Percentiles rank a stretch among this genome's conserved stretches.
Evolutionary conservation across 2,888 invertebrate species (phyloP).

Genomic region (Macrophya annulata): DNA sequence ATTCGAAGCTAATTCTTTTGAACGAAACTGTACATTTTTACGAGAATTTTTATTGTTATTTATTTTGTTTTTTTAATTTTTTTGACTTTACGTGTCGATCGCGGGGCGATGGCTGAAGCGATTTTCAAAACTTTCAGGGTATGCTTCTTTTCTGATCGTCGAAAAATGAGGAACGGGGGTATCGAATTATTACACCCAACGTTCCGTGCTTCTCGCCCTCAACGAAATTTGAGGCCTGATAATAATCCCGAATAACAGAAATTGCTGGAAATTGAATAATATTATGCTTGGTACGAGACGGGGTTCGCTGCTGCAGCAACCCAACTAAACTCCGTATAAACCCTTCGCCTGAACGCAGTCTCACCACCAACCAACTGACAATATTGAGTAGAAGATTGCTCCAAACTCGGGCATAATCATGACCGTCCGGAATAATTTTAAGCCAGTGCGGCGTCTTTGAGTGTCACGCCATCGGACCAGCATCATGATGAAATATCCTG

Average conservation of each 20-base stretch:
- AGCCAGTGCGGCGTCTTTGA: constrained; percentile 76
- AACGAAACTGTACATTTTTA: not conserved
- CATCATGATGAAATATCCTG: constrained; percentile 49
- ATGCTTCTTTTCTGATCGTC: not conserved
- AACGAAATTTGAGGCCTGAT: constrained; percentile 40
- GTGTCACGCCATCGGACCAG: constrained; percentile 71
- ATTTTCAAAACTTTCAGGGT: not conserved
- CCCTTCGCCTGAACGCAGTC: constrained; percentile 37
- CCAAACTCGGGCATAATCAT: constrained; percentile 73
- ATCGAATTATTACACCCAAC: constrained; percentile 7
- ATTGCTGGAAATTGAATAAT: constrained; percentile 55
- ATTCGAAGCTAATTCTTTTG: not conserved
- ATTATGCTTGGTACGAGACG: constrained; percentile 46
- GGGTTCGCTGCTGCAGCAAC: constrained; percentile 20
- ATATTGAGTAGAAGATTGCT: constrained; percentile 76
- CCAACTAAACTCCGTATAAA: constrained; percentile 41
- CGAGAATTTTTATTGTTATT: not conserved
- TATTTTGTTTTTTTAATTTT: not conserved
- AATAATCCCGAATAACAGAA: constrained; percentile 53
- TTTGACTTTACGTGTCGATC: not conserved
- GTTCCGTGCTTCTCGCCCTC: constrained; percentile 21
- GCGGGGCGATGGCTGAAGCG: not conserved
- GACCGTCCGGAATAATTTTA: constrained; percentile 75
- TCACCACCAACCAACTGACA: constrained; percentile 64
- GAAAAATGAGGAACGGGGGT: not conserved